phyloP scores from a whole-genome alignment of 2,888 invertebrate species.

The Priocnemis perturbator region DNA sequence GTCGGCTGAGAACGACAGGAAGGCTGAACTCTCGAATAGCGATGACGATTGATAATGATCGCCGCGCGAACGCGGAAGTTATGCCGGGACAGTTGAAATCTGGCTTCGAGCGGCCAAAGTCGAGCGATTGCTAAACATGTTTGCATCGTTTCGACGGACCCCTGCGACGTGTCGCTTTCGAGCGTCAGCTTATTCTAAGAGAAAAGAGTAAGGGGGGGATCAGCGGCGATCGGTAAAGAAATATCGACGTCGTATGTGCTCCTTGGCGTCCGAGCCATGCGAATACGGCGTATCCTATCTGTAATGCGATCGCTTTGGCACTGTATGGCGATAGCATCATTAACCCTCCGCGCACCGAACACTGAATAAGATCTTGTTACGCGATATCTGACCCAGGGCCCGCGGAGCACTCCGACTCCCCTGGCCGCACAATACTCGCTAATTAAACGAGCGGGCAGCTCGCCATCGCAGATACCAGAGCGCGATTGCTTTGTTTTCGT shows the following conservation, averaged over 20 bases:
- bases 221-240: conserved; percentile 62
- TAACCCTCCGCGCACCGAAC: conserved; percentile 69
- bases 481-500: conserved; percentile 74
- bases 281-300: conserved; percentile 67
- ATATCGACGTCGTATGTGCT: conserved; percentile 60
- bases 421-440: conserved; percentile 72
- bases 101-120: no score
- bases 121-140: no score
- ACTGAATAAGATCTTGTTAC: conserved; percentile 74
- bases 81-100: no score
- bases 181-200: neutral
- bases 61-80: no score
- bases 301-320: conserved; percentile 75
- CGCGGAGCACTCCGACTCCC: conserved; percentile 44
- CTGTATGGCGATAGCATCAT: conserved; percentile 75
- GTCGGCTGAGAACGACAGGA: no score
- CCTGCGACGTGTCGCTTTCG: no score
- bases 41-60: no score
- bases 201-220: conserved; percentile 26
- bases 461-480: conserved; percentile 69
- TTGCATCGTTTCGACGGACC: no score
- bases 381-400: conserved; percentile 69
- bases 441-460: conserved; percentile 71
- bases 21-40: no score
- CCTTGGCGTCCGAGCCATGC: conserved; percentile 34